These are phyloP conservation scores for Sciurus vulgaris DNA, from an alignment of 2,797 vertebrate species.

Conservation along the genomic window DNA sequence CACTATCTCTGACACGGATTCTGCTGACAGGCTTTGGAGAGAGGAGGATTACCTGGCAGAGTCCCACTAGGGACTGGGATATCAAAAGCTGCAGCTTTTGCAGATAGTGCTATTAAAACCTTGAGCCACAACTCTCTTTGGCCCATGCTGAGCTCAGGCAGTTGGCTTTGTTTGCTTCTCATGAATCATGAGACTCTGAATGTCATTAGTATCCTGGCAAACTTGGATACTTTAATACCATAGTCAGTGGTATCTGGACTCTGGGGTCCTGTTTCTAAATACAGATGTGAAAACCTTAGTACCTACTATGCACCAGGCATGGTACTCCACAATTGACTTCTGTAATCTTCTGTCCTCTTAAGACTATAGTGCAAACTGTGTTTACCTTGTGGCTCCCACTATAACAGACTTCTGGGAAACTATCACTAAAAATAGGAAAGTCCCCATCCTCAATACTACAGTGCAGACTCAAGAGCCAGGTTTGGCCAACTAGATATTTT, in stretches of 20 bases:
- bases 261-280: neutral
- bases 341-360: neutral
- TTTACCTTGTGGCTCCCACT: neutral
- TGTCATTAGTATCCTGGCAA: neutral
- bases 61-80: neutral
- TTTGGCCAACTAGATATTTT: neutral
- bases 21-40: neutral
- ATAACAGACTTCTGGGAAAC: neutral
- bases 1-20: slow-evolving; percentile 25
- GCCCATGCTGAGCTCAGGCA: neutral
- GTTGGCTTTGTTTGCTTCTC: neutral
- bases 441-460: accelerated
- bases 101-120: slow-evolving; percentile 25
- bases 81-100: slow-evolving; percentile 53
- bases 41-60: neutral
- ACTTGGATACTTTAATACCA: neutral
- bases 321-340: neutral
- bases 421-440: neutral
- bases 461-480: accelerated
- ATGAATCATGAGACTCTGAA: neutral
- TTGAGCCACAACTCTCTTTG: neutral
- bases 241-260: neutral
- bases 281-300: neutral
- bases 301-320: neutral
- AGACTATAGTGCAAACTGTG: neutral